Evolutionary conservation across 2,888 invertebrate genomes (phyloP).

Genomic region (Norana najaformis): DNA sequence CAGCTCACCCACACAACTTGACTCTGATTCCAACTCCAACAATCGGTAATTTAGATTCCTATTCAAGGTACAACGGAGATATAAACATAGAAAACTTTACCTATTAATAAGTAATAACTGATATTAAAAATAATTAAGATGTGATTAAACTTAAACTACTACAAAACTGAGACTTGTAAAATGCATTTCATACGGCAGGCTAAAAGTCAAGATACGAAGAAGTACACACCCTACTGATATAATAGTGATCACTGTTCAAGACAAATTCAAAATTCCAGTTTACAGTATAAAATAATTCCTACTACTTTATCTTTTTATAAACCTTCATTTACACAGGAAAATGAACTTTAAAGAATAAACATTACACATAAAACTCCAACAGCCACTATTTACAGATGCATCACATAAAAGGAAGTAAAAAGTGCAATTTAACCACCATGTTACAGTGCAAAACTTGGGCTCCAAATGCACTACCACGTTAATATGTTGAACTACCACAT

Average conservation of each 20-base stretch:
- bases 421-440: too few relatives aligned
- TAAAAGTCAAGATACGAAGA: neutral
- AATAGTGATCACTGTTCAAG: neutral
- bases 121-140: too few relatives aligned
- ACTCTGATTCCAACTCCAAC: neutral
- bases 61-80: neutral
- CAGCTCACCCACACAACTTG: neutral
- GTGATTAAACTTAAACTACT: neutral
- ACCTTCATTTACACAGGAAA: neutral
- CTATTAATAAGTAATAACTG: neutral
- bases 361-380: neutral
- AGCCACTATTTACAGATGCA: neutral
- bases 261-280: neutral
- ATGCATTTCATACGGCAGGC: neutral
- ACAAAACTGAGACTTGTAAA: neutral
- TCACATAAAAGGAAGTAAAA: too few relatives aligned
- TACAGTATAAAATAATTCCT: neutral
- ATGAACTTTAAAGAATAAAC: neutral
- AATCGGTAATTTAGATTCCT: neutral
- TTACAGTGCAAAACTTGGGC: too few relatives aligned
- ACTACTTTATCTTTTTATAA: neutral
- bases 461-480: neutral
- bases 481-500: too few relatives aligned
- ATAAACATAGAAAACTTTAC: neutral
- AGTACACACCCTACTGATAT: neutral